Conservation (phyloP, 2,888 invertebrate species). For the Mythimna loreyi region DNA sequence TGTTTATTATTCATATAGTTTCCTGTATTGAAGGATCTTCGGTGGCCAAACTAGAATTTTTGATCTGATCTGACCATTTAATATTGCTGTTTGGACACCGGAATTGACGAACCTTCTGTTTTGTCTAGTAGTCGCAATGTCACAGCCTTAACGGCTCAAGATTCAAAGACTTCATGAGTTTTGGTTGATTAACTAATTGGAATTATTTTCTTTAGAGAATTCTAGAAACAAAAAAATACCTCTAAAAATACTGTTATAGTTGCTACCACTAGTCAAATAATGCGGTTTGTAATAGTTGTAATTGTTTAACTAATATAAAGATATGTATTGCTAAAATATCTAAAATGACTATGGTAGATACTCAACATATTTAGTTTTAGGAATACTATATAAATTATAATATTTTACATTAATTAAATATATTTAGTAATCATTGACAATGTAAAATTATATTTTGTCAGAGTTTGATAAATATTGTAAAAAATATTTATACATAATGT, state of each 20-base stretch:
- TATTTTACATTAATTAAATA: background rate
- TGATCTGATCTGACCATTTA: background rate
- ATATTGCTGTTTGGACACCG: constrained; percentile 11
- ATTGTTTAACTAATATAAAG: constrained; percentile 5
- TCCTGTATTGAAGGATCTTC: background rate
- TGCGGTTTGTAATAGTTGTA: constrained; percentile 20
- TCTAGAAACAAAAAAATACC: background rate
- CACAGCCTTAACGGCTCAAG: background rate
- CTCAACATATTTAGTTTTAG: constrained; percentile 9
- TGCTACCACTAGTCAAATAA: constrained; percentile 19
- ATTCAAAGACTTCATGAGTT: background rate
- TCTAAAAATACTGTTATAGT: background rate
- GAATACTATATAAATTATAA: background rate
- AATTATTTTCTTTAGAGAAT: background rate
- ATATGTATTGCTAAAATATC: background rate
- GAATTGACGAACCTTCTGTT: background rate
- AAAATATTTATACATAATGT: background rate
- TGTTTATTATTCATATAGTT: constrained; percentile 6
- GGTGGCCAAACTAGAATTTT: constrained; percentile 7
- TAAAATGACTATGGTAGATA: constrained; percentile 10
- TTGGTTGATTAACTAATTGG: background rate
- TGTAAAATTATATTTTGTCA: background rate
- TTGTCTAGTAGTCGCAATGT: constrained; percentile 24
- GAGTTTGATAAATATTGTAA: background rate
- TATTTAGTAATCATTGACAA: background rate